Conservation (phyloP, 2,888 invertebrate species). For the Caradrina kadenii region DNA sequence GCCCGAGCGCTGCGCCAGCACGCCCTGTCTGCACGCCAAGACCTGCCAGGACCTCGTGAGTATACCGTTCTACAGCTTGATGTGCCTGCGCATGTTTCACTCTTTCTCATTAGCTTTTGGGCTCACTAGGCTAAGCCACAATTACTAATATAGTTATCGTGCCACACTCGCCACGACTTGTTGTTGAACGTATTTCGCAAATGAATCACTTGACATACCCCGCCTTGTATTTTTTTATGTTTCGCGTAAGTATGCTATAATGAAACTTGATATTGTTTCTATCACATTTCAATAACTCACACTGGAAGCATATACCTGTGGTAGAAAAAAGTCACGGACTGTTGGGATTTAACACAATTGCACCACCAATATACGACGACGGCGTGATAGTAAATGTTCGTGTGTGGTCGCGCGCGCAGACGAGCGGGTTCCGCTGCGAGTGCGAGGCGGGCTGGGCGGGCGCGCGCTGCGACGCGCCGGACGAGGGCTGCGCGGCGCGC, state of each 20-base stretch:
- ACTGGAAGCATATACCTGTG: neutral
- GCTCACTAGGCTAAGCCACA: slow-evolving; percentile 19
- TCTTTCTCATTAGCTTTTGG: neutral
- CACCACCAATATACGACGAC: neutral
- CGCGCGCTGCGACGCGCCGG: slow-evolving; percentile 77
- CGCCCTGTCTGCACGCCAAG: slow-evolving; percentile 91
- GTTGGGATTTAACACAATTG: neutral
- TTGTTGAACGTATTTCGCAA: neutral
- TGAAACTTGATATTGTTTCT: neutral
- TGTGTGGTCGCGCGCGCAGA: slow-evolving; percentile 57
- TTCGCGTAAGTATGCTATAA: neutral
- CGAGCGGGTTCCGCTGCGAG: slow-evolving; percentile 91
- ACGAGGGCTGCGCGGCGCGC: slow-evolving; percentile 89
- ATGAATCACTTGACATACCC: neutral
- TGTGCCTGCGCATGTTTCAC: slow-evolving; percentile 29
- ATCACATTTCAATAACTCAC: slow-evolving; percentile 5
- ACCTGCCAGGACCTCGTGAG: slow-evolving; percentile 92
- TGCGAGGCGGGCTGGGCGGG: slow-evolving; percentile 93
- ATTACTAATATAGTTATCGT: neutral
- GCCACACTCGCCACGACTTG: neutral
- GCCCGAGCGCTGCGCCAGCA: slow-evolving; percentile 85
- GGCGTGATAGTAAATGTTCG: neutral
- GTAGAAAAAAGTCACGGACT: slow-evolving; percentile 24
- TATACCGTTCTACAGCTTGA: slow-evolving; percentile 69
- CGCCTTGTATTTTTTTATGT: neutral